These are phyloP conservation scores for Hoplias malabaricus DNA, from an alignment of 2,113 vertebrate genomes.

Conservation along the genomic window DNA sequence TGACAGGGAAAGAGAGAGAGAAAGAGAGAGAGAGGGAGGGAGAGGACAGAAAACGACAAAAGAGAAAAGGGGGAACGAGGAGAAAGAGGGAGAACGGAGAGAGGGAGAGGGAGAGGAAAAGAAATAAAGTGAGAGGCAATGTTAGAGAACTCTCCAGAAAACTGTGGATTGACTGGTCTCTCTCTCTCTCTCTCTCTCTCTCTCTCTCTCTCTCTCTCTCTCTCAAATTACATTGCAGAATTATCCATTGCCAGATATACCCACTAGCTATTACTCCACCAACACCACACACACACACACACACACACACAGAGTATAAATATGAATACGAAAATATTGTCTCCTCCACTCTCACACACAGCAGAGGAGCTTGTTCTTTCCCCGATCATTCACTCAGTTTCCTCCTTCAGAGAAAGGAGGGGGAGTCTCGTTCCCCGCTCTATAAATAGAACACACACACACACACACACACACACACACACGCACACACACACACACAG, in stretches of 20 bases:
- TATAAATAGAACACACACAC: conserved; percentile 49
- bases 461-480: neutral
- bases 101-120: neutral
- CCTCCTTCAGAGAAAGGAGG: conserved; percentile 15
- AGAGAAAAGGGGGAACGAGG: neutral
- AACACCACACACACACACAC: conserved; percentile 1
- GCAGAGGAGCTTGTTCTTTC: conserved; percentile 15
- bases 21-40: neutral
- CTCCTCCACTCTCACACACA: conserved; percentile 18
- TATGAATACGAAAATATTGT: conserved; percentile 2
- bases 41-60: neutral
- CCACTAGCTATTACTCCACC: too few species aligned
- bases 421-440: conserved; percentile 36
- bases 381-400: conserved; percentile 36
- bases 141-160: conserved; percentile 8
- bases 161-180: too few species aligned
- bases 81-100: neutral
- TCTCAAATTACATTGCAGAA: conserved; percentile 14
- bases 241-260: conserved; percentile 10
- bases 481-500: neutral
- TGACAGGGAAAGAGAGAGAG: neutral
- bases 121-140: neutral
- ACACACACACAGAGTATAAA: conserved; percentile 21
- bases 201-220: neutral
- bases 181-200: too few species aligned